Conservation (phyloP, 2,888 invertebrate genomes). For the Phyllotreta striolata region DNA sequence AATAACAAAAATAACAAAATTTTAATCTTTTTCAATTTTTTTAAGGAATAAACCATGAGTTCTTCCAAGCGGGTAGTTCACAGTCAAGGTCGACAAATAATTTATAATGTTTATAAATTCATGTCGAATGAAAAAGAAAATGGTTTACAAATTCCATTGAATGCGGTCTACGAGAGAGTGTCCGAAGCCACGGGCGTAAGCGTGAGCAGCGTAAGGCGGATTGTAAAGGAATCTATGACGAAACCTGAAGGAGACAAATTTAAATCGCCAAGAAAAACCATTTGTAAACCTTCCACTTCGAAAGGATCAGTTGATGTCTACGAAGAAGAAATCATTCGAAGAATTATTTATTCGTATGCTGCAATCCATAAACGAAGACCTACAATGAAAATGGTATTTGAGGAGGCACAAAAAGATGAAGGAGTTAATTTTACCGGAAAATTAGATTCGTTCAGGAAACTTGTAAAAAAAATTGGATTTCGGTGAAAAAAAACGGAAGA, state of each 20-base stretch:
- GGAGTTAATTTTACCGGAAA: not conserved
- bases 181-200: not conserved
- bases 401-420: constrained; percentile 6
- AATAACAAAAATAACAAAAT: too few relatives aligned
- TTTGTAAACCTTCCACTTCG: constrained; percentile 9
- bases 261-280: constrained; percentile 5
- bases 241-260: not conserved
- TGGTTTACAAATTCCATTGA: not conserved
- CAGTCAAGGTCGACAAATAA: constrained; percentile 18
- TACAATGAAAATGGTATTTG: constrained; percentile 12
- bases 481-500: too few relatives aligned
- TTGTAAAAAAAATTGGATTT: too few relatives aligned
- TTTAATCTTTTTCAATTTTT: too few relatives aligned
- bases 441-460: too few relatives aligned
- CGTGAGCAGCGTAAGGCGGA: constrained; percentile 2
- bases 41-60: constrained; percentile 18
- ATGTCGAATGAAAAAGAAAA: constrained; percentile 16
- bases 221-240: constrained; percentile 5
- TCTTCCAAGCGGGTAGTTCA: constrained; percentile 11
- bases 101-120: constrained; percentile 15
- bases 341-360: constrained; percentile 15
- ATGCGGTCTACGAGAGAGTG: constrained; percentile 3
- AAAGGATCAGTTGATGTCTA: constrained; percentile 14
- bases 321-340: constrained; percentile 9
- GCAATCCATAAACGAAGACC: constrained; percentile 9